phyloP scores from a whole-genome alignment of 2,797 vertebrate genomes.

The Taenioides sp. region DNA sequence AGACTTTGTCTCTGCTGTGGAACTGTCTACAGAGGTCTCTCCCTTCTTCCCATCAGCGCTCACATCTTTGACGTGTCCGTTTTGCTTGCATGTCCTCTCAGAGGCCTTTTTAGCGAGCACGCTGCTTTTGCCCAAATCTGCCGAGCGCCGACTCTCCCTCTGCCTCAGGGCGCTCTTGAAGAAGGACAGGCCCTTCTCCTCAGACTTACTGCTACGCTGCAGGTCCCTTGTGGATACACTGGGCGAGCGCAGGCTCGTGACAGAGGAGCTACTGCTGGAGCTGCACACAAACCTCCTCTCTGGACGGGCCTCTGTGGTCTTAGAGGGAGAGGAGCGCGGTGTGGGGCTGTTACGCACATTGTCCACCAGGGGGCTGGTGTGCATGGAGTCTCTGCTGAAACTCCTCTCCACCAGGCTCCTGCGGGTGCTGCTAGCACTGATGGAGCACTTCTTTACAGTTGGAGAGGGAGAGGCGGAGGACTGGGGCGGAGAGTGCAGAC shows the following conservation, averaged over 20 bases:
- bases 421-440: constrained; percentile 64
- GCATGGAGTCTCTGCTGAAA: constrained; percentile 86
- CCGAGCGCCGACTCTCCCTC: constrained; percentile 90
- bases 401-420: constrained; percentile 84
- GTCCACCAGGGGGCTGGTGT: constrained; percentile 83
- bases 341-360: constrained; percentile 71
- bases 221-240: constrained; percentile 76
- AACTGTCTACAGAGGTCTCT: constrained; percentile 59
- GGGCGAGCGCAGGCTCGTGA: constrained; percentile 91
- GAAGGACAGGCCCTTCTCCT: constrained; percentile 96
- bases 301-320: constrained; percentile 58
- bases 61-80: constrained; percentile 71
- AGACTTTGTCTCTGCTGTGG: constrained; percentile 51
- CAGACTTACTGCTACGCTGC: constrained; percentile 88
- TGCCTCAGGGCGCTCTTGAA: constrained; percentile 93
- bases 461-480: constrained; percentile 78
- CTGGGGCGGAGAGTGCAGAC: constrained; percentile 71
- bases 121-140: constrained; percentile 90
- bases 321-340: constrained; percentile 74
- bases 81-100: constrained; percentile 78
- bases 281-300: constrained; percentile 85
- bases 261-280: constrained; percentile 87
- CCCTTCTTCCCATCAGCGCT: constrained; percentile 56
- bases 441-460: constrained; percentile 72
- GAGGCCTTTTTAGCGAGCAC: constrained; percentile 85